phyloP scores from a whole-genome alignment of 2,113 vertebrate genomes.

The Macquaria ambigua region DNA sequence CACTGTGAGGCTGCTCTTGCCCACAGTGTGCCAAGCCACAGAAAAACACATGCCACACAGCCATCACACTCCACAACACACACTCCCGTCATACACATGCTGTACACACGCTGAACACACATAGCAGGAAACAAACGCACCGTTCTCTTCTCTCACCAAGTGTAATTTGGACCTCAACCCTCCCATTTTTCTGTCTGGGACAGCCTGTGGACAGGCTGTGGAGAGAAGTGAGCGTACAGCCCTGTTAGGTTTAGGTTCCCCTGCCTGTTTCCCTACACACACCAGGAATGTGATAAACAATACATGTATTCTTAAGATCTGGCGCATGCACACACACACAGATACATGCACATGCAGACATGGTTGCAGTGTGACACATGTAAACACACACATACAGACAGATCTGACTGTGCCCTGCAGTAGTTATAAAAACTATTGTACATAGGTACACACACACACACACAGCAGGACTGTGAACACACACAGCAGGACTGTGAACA shows the following conservation, averaged over 20 bases:
- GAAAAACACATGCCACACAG: conserved; percentile 58
- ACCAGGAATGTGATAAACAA: conserved; percentile 80
- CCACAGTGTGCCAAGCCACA: conserved; percentile 60
- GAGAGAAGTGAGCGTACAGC: conserved; percentile 66
- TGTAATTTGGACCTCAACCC: conserved; percentile 82
- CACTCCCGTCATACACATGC: conserved; percentile 55
- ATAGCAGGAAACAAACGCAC: conserved; percentile 78
- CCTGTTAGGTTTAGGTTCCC: conserved; percentile 74
- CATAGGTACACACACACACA: conserved; percentile 14
- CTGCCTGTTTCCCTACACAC: conserved; percentile 70
- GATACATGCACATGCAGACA: conserved; percentile 17
- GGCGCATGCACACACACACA: conserved; percentile 51
- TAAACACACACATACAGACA: conserved; percentile 29
- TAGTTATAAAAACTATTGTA: conserved; percentile 62
- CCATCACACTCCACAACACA: conserved; percentile 56
- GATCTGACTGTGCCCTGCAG: conserved; percentile 34
- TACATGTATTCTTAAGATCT: conserved; percentile 73
- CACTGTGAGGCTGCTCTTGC: conserved; percentile 33
- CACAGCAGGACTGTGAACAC: too few species aligned
- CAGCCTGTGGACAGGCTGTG: conserved; percentile 70
- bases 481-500: conserved; percentile 53
- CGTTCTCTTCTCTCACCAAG: conserved; percentile 81
- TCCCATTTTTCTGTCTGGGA: conserved; percentile 85
- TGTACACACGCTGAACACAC: conserved; percentile 47
- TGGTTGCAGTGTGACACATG: conserved; percentile 28